Evolutionary conservation across 2,113 vertebrate species (phyloP).

Genomic region (Mormyrus lacerda): DNA sequence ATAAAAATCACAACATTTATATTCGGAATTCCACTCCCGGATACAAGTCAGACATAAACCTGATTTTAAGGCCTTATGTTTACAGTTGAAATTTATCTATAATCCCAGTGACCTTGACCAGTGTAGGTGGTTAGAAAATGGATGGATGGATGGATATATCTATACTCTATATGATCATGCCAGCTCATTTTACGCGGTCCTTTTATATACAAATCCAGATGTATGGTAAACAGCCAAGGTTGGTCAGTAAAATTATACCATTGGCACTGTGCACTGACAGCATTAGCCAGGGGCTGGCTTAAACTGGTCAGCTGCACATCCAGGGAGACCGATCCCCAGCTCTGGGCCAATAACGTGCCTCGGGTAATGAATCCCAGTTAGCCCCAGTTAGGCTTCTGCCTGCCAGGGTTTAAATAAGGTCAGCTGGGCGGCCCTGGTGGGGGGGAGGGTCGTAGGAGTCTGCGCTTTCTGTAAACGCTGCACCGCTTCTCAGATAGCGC

Average conservation of each 20-base stretch:
- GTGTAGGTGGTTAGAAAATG: background rate
- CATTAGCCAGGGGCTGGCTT: background rate
- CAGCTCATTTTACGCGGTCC: background rate
- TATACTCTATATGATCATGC: background rate
- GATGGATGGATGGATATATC: background rate
- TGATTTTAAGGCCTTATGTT: background rate
- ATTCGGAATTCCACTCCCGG: background rate
- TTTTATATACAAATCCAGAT: background rate
- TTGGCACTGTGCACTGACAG: background rate
- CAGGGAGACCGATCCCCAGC: background rate
- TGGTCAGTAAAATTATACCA: background rate
- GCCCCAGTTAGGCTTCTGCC: background rate
- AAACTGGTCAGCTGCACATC: background rate
- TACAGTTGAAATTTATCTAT: background rate
- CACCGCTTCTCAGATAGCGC: background rate
- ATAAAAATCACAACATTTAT: background rate
- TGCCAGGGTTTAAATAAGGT: background rate
- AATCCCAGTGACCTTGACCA: background rate
- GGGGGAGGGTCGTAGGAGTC: background rate
- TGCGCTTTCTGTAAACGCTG: background rate
- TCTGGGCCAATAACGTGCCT: background rate
- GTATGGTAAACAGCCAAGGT: background rate
- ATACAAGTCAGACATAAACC: background rate
- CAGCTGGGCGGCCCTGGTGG: no score
- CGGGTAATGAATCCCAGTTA: background rate